These are phyloP conservation scores for Beaufortia kweichowensis DNA, from an alignment of 2,113 vertebrate species.

Conservation along the genomic window DNA sequence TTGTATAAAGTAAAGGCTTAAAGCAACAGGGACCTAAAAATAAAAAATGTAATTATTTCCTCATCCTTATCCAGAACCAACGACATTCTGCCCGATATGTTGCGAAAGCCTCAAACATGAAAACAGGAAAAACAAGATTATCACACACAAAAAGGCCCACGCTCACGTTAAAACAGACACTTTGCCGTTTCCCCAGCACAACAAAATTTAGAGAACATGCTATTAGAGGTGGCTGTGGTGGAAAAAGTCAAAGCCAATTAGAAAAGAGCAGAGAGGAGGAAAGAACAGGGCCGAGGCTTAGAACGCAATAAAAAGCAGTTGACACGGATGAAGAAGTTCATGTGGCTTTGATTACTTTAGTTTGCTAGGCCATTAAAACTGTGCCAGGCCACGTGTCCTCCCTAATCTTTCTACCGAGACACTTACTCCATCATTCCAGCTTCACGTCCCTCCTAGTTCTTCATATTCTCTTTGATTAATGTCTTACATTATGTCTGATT, in stretches of 20 bases:
- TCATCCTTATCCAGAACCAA: too few relatives aligned
- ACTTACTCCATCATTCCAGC: constrained; percentile 53
- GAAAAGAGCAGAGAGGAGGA: constrained; percentile 3
- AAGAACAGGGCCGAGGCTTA: constrained; percentile 27
- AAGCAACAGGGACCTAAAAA: too few relatives aligned
- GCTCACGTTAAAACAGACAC: constrained; percentile 13
- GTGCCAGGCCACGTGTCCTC: constrained; percentile 50
- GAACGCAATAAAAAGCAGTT: constrained; percentile 52
- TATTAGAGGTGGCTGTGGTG: background rate
- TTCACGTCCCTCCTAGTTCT: background rate
- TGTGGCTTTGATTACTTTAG: constrained; percentile 47
- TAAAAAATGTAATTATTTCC: too few relatives aligned
- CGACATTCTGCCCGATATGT: too few relatives aligned
- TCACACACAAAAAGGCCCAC: background rate
- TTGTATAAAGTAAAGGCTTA: too few relatives aligned
- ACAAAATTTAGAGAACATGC: constrained; percentile 11
- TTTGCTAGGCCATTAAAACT: constrained; percentile 61
- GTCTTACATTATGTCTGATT: constrained; percentile 42
- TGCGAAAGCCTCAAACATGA: too few relatives aligned
- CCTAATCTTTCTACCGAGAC: constrained; percentile 52
- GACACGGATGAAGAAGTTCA: constrained; percentile 55
- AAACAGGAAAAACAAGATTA: background rate
- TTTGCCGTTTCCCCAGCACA: background rate
- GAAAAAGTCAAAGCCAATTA: background rate
- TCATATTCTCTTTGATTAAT: constrained; percentile 57